These are phyloP conservation scores for Hippocampus comes DNA, from an alignment of 2,113 vertebrate genomes.

Conservation along the genomic window DNA sequence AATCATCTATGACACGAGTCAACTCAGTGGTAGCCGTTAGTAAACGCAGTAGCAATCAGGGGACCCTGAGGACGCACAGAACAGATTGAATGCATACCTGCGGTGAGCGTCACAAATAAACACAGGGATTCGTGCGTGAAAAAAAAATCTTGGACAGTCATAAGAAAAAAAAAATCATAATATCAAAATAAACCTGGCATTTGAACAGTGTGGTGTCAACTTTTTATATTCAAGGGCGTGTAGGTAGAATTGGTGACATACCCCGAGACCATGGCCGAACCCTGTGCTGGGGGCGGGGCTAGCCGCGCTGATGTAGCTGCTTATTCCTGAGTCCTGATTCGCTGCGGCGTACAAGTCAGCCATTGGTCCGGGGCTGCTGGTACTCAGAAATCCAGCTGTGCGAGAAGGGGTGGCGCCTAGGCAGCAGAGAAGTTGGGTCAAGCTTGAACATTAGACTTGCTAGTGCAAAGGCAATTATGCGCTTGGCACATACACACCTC, in stretches of 20 bases:
- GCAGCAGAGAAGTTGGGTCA: slow-evolving; percentile 38
- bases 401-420: slow-evolving; percentile 91
- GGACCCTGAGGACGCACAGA: slow-evolving; percentile 76
- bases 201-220: background rate
- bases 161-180: background rate
- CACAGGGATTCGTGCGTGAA: slow-evolving; percentile 17
- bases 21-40: slow-evolving; percentile 96
- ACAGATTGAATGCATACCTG: slow-evolving; percentile 6
- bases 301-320: slow-evolving; percentile 75
- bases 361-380: slow-evolving; percentile 94
- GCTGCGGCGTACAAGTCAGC: slow-evolving; percentile 77
- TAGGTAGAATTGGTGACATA: slow-evolving; percentile 57
- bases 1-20: slow-evolving; percentile 56
- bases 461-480: slow-evolving; percentile 13
- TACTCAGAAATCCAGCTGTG: slow-evolving; percentile 93
- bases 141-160: too few relatives aligned
- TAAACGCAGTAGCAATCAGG: slow-evolving; percentile 97
- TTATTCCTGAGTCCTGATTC: slow-evolving; percentile 77
- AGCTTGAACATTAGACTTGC: slow-evolving; percentile 16
- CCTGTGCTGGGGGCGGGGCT: slow-evolving; percentile 75
- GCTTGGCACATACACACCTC: slow-evolving; percentile 68
- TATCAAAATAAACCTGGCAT: background rate
- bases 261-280: slow-evolving; percentile 92
- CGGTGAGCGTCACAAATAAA: slow-evolving; percentile 4
- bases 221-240: slow-evolving; percentile 2